Percentiles rank a stretch among this genome's conserved stretches.
phyloP scores from a whole-genome alignment of 1,140 invertebrate species.

The Brachionus koreanus region DNA sequence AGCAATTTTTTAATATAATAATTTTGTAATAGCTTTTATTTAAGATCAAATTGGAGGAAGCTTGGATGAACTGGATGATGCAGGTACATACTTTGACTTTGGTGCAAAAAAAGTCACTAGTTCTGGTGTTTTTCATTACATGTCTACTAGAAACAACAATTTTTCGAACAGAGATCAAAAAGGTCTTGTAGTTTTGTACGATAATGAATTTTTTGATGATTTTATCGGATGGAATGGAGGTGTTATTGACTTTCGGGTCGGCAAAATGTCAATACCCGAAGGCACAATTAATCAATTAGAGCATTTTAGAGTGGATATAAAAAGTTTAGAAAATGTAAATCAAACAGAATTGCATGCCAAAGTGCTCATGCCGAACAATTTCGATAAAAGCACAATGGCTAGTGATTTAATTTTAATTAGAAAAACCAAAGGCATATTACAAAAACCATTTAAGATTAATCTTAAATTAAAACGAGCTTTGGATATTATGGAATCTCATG shows the following conservation, averaged over 20 bases:
- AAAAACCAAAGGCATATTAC: background rate
- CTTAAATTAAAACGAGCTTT: slow-evolving; percentile 5
- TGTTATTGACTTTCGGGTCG: background rate
- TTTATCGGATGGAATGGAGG: slow-evolving; percentile 31
- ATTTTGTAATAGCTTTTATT: background rate
- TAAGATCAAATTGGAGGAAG: slow-evolving; percentile 10
- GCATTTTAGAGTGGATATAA: slow-evolving; percentile 1
- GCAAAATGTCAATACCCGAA: background rate
- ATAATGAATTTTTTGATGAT: slow-evolving; percentile 1
- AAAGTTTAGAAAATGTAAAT: background rate
- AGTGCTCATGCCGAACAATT: slow-evolving; percentile 1
- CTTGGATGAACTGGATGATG: slow-evolving; percentile 52
- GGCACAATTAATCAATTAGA: background rate
- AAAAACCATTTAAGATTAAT: slow-evolving; percentile 4
- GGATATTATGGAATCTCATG: background rate
- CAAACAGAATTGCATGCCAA: background rate
- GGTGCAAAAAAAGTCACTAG: slow-evolving; percentile 49
- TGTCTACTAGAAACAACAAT: slow-evolving; percentile 58
- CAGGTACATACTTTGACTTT: slow-evolving; percentile 57
- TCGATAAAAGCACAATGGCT: background rate
- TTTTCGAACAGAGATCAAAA: slow-evolving; percentile 57
- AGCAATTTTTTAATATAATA: background rate
- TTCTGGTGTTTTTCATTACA: slow-evolving; percentile 52
- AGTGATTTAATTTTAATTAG: background rate
- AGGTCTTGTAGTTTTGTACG: slow-evolving; percentile 2